These are phyloP conservation scores for Furnarius figulus DNA, from an alignment of 2,113 vertebrate genomes.

Conservation along the genomic window DNA sequence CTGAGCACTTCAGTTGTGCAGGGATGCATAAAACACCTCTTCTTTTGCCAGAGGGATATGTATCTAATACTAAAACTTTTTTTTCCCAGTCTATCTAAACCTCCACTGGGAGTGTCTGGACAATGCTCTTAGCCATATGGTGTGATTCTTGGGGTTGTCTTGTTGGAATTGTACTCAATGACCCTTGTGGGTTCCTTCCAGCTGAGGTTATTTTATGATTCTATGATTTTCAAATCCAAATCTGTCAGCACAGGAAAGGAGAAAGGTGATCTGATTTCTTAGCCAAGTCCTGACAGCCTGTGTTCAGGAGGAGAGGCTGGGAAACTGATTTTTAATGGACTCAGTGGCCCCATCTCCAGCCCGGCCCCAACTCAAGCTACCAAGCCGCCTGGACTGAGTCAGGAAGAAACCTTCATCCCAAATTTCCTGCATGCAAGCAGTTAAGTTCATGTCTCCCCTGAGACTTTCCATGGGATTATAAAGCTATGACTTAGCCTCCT, in stretches of 20 bases:
- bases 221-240: not conserved
- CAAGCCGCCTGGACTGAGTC: not conserved
- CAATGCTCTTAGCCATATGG: not conserved
- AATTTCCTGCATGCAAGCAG: not conserved
- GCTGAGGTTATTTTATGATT: not conserved
- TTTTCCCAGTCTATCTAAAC: not conserved
- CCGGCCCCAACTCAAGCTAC: rapidly evolving
- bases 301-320: not conserved
- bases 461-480: not conserved
- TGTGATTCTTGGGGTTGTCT: not conserved
- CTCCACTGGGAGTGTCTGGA: not conserved
- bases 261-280: not conserved
- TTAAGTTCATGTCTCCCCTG: not conserved
- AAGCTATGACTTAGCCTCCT: not conserved
- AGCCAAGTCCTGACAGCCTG: not conserved
- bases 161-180: not conserved
- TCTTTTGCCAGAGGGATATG: rapidly evolving
- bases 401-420: not conserved
- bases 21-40: not conserved
- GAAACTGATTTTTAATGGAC: not conserved
- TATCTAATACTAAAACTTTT: not conserved
- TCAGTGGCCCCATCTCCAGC: not conserved
- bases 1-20: not conserved
- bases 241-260: not conserved
- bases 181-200: not conserved